These are phyloP conservation scores for Protomyctophum bolini DNA, from an alignment of 2,113 vertebrate genomes.

Conservation along the genomic window DNA sequence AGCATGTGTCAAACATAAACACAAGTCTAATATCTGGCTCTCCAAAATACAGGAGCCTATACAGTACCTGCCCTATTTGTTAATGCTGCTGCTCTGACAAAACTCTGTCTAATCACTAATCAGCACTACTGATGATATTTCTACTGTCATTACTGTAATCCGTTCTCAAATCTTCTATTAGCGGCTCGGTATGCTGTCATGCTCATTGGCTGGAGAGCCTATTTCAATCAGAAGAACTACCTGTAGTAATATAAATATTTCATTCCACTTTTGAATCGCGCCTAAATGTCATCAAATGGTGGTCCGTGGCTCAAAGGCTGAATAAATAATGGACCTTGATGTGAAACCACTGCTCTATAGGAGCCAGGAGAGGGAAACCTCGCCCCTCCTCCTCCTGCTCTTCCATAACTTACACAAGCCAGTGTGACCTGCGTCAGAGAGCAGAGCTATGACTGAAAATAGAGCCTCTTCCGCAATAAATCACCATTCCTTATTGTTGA, in stretches of 20 bases:
- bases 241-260: too few species aligned
- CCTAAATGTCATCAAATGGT: too few species aligned
- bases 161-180: neutral
- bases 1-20: too few species aligned
- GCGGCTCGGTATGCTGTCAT: neutral
- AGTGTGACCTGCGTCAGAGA: conserved; percentile 28
- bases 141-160: too few species aligned
- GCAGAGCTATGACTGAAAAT: conserved; percentile 10
- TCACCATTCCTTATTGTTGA: conserved; percentile 19
- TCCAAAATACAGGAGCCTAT: too few species aligned
- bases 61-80: too few species aligned
- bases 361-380: neutral
- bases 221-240: too few species aligned
- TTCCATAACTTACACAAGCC: neutral
- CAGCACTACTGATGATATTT: neutral
- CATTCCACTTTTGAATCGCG: too few species aligned
- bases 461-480: conserved; percentile 25
- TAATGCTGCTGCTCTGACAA: neutral
- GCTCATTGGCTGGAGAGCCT: neutral
- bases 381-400: conserved; percentile 8
- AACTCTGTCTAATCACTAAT: neutral
- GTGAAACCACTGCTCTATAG: neutral
- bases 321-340: neutral
- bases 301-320: too few species aligned
- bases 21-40: too few species aligned